Evolutionary conservation across 2,797 vertebrate genomes (phyloP).

Genomic region (Ataeniobius toweri): DNA sequence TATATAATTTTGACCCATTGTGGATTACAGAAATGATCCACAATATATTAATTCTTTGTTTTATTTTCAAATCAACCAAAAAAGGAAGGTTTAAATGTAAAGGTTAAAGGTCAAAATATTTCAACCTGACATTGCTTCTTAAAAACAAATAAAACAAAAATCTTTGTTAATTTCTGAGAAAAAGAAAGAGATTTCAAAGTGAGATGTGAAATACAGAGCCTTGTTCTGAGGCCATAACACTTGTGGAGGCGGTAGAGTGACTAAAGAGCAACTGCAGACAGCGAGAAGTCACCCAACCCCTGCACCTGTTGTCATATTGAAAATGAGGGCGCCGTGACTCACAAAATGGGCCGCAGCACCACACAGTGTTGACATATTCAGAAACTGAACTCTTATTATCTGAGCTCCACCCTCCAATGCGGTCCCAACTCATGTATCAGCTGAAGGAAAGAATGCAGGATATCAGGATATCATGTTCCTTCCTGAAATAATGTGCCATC

Average conservation of each 20-base stretch:
- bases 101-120: too few relatives aligned
- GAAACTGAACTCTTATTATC: constrained; percentile 21
- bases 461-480: constrained; percentile 38
- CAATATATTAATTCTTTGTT: too few relatives aligned
- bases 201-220: neutral
- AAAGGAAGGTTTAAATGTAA: too few relatives aligned
- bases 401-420: neutral
- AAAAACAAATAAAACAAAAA: neutral
- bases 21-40: too few relatives aligned
- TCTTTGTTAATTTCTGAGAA: neutral
- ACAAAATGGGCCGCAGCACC: constrained; percentile 16
- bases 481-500: constrained; percentile 33
- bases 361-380: constrained; percentile 30
- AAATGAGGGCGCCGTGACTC: constrained; percentile 20
- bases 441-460: constrained; percentile 22
- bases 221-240: neutral
- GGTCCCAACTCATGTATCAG: neutral
- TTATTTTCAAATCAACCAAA: too few relatives aligned
- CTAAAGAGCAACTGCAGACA: constrained; percentile 17
- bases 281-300: constrained; percentile 49
- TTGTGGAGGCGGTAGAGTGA: constrained; percentile 24
- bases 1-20: too few relatives aligned
- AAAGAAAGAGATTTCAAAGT: neutral
- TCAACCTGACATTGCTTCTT: neutral
- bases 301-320: constrained; percentile 72